Percentiles rank a stretch among this genome's conserved stretches.
phyloP scores from a whole-genome alignment of 2,113 vertebrate genomes.

The Corynorhinus townsendii region DNA sequence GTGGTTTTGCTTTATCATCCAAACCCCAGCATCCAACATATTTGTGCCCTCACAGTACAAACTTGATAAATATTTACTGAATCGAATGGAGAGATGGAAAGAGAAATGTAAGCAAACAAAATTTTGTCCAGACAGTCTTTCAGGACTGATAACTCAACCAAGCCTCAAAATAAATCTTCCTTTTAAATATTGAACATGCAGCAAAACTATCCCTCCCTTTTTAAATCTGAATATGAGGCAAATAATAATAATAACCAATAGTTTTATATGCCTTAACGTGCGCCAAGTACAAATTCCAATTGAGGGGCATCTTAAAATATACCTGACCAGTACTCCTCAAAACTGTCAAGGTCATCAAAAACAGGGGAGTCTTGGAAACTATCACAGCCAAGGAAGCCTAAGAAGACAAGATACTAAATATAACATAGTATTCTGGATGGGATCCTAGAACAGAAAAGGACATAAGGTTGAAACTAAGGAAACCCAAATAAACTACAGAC shows the following conservation, averaged over 20 bases:
- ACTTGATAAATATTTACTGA: neutral
- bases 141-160: neutral
- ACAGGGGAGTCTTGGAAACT: neutral
- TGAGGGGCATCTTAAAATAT: neutral
- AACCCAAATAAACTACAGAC: neutral
- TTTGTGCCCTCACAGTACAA: neutral
- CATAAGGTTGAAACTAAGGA: neutral
- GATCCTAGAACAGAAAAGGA: neutral
- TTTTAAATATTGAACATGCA: neutral
- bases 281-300: neutral
- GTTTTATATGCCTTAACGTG: neutral
- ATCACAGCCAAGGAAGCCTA: neutral
- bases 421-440: neutral
- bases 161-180: constrained; percentile 27
- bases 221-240: neutral
- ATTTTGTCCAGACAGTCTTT: neutral
- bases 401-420: neutral
- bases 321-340: neutral
- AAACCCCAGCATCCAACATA: neutral
- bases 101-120: neutral
- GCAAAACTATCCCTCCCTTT: neutral
- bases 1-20: neutral
- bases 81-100: neutral
- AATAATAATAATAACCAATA: neutral
- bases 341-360: neutral